These are phyloP conservation scores for Melanotaenia trifasciata DNA, from an alignment of 2,797 vertebrate genomes.

Conservation along the genomic window DNA sequence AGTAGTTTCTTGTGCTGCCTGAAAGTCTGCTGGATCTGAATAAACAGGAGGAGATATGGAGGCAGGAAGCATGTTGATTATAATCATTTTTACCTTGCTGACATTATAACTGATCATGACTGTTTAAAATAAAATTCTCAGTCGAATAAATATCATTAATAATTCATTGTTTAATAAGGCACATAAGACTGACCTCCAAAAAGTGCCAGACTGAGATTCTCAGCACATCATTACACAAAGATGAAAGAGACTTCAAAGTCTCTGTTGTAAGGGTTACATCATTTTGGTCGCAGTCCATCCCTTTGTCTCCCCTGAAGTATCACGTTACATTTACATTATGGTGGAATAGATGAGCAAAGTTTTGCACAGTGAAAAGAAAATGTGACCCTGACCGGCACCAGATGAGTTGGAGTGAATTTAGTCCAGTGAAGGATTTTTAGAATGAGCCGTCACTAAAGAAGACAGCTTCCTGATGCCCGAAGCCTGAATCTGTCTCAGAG, in stretches of 20 bases:
- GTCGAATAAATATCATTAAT: conserved; percentile 26
- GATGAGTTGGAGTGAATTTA: conserved; percentile 14
- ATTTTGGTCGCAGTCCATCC: conserved; percentile 38
- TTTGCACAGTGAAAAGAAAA: conserved; percentile 12
- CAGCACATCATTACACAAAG: conserved; percentile 49
- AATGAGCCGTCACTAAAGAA: conserved; percentile 13
- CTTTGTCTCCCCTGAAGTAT: conserved; percentile 41
- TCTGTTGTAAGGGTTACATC: conserved; percentile 56
- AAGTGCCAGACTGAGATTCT: conserved; percentile 19
- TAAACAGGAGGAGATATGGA: conserved; percentile 1
- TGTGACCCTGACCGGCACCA: neutral
- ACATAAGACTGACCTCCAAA: conserved; percentile 12
- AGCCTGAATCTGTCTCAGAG: conserved; percentile 23
- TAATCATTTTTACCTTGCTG: conserved; percentile 6
- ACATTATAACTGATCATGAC: neutral
- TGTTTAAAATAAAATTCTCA: conserved; percentile 13
- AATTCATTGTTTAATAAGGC: conserved; percentile 15
- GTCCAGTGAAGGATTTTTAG: conserved; percentile 23
- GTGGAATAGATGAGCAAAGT: conserved; percentile 15
- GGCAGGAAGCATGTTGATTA: conserved; percentile 5
- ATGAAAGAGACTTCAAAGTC: conserved; percentile 51
- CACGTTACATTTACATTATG: conserved; percentile 33
- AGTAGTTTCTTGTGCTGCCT: conserved; percentile 2
- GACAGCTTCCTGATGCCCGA: conserved; percentile 16
- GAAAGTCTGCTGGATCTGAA: neutral